phyloP scores from a whole-genome alignment of 2,888 invertebrate species.

The Idaea biselata region DNA sequence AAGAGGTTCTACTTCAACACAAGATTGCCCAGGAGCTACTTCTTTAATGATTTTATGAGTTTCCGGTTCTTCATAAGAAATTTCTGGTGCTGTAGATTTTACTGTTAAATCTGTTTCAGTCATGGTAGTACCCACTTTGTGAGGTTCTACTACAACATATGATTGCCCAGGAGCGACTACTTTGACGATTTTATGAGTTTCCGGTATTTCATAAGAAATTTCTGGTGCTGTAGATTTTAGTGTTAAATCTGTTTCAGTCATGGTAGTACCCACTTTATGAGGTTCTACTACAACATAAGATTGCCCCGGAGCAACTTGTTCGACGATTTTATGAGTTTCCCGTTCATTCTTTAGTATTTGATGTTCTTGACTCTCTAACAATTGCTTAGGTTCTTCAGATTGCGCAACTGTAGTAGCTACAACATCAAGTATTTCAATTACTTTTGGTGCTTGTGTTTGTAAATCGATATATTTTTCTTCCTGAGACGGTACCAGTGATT shows the following conservation, averaged over 20 bases:
- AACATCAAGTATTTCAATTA: not conserved
- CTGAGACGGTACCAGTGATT: conserved; percentile 5
- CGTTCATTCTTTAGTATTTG: conserved; percentile 6
- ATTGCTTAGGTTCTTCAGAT: not conserved
- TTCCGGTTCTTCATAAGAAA: conserved; percentile 41
- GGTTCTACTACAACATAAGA: conserved; percentile 45
- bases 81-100: conserved; percentile 36
- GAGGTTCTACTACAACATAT: conserved; percentile 42
- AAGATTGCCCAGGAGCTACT: conserved; percentile 39
- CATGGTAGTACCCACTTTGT: conserved; percentile 44
- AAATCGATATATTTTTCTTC: conserved; percentile 1
- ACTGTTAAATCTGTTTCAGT: conserved; percentile 45
- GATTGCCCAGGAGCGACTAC: conserved; percentile 41
- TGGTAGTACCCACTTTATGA: conserved; percentile 42
- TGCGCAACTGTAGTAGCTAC: not conserved
- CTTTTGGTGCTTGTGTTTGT: not conserved
- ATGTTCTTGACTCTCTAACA: not conserved
- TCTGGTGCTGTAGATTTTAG: conserved; percentile 36
- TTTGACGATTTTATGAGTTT: not conserved
- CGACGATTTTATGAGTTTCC: not conserved
- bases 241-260: conserved; percentile 47
- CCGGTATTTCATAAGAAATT: conserved; percentile 42
- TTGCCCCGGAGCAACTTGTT: conserved; percentile 37
- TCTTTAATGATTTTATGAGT: conserved; percentile 13
- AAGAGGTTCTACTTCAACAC: conserved; percentile 44